Evolutionary conservation across 1,140 invertebrate species (phyloP).

Genomic region (Lasioglossum albipes): DNA sequence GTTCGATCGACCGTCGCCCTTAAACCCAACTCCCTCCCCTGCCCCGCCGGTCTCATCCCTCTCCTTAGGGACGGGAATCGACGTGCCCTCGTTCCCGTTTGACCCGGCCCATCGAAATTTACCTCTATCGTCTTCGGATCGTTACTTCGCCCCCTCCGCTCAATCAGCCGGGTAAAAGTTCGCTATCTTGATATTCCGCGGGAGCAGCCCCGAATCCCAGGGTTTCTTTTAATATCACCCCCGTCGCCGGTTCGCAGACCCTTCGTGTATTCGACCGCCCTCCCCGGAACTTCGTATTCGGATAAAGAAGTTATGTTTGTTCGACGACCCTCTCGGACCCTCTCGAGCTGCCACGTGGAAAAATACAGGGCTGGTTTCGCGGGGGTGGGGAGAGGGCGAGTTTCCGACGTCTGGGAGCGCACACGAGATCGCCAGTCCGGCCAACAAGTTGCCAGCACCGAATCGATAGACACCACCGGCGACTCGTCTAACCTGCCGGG

Average conservation of each 20-base stretch:
- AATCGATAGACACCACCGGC: conserved; percentile 76
- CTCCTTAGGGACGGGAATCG: conserved; percentile 3
- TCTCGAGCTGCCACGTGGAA: conserved; percentile 16
- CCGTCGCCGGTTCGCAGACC: too few relatives aligned
- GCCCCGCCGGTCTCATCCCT: too few relatives aligned
- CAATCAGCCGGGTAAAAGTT: not conserved
- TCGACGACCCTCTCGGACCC: not conserved
- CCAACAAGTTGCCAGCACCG: conserved; percentile 78
- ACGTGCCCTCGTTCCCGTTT: not conserved
- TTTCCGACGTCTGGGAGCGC: not conserved
- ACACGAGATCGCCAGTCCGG: conserved; percentile 38
- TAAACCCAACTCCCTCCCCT: not conserved
- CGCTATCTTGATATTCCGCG: not conserved
- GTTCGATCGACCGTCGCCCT: conserved; percentile 11
- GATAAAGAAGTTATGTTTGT: conserved; percentile 1
- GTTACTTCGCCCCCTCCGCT: not conserved
- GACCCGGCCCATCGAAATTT: not conserved
- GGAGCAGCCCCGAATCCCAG: too few relatives aligned
- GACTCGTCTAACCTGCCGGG: conserved; percentile 47
- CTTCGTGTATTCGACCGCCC: not conserved
- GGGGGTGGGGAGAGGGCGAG: not conserved
- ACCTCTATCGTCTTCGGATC: not conserved
- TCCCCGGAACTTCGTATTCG: not conserved
- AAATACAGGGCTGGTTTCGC: conserved; percentile 1
- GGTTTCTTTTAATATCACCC: too few relatives aligned